Evolutionary conservation across 2,797 vertebrate species (phyloP).

Genomic region (Urocyon cinereoargenteus): DNA sequence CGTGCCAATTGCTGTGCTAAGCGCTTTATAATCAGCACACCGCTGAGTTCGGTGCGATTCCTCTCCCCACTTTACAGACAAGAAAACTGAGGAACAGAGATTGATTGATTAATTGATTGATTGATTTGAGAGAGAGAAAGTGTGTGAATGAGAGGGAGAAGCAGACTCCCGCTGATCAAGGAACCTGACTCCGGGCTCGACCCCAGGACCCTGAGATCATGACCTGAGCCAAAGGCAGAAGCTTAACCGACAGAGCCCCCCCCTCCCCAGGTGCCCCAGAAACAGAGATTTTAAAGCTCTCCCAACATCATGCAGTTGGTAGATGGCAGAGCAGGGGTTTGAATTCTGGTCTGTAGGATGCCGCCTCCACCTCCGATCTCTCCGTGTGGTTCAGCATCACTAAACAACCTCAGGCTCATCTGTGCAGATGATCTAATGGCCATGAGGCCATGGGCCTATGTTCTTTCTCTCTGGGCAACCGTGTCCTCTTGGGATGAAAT

Average conservation of each 20-base stretch:
- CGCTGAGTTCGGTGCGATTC: neutral
- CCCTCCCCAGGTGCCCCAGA: too few species aligned
- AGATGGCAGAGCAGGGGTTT: neutral
- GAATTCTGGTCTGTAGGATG: neutral
- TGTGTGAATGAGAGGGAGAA: too few species aligned
- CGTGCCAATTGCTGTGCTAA: neutral
- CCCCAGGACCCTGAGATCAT: too few species aligned
- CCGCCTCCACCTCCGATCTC: neutral
- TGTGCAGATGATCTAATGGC: neutral
- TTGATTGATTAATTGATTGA: too few species aligned
- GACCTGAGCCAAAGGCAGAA: too few species aligned
- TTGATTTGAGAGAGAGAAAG: too few species aligned
- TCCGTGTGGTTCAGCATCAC: neutral
- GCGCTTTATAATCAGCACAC: neutral
- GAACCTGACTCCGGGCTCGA: too few species aligned
- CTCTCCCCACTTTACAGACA: neutral
- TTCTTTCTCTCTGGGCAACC: neutral
- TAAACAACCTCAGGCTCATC: neutral
- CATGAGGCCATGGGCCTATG: rapidly evolving
- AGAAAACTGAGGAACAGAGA: neutral
- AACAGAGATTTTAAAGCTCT: neutral
- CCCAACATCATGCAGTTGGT: neutral
- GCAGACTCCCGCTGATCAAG: too few species aligned
- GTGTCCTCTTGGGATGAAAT: neutral
- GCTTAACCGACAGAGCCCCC: too few species aligned